phyloP scores from a whole-genome alignment of 30 jellyfish, hydroid and myxozoan genomes.

The Cassiopea xamachana region DNA sequence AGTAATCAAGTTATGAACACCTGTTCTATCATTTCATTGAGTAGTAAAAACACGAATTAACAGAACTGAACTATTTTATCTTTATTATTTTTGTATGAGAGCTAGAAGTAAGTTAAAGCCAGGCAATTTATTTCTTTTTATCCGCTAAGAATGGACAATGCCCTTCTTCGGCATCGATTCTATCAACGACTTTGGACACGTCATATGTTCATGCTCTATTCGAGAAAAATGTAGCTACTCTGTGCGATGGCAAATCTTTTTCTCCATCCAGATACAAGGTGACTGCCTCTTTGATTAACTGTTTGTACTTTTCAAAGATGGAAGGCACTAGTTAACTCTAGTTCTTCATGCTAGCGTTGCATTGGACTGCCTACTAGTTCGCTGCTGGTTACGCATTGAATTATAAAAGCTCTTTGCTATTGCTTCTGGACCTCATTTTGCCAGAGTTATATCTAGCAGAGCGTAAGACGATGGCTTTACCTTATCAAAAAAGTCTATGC shows the following conservation, averaged over 20 bases:
- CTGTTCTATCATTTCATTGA: background rate
- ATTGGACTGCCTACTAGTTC: conserved; percentile 48
- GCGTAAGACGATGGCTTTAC: conserved; percentile 4
- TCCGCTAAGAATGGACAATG: conserved; percentile 59
- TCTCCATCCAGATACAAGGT: conserved; percentile 19
- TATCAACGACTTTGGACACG: conserved; percentile 55
- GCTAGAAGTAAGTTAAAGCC: background rate
- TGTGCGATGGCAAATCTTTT: conserved; percentile 30
- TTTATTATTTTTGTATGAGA: background rate
- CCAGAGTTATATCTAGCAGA: conserved; percentile 29
- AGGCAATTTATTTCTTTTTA: background rate
- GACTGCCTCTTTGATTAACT: conserved; percentile 50
- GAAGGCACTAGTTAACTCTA: conserved; percentile 41
- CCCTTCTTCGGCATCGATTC: conserved; percentile 42
- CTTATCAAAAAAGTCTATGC: background rate
- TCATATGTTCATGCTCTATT: conserved; percentile 16
- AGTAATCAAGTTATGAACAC: background rate
- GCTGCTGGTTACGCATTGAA: conserved; percentile 53
- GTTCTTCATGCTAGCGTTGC: conserved; percentile 48
- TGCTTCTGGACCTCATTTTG: conserved; percentile 71
- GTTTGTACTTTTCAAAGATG: conserved; percentile 15
- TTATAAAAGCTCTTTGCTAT: conserved; percentile 62
- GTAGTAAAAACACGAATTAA: background rate
- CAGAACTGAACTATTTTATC: background rate
- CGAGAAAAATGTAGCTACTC: conserved; percentile 39